Evolutionary conservation across 2,888 invertebrate species (phyloP).

Genomic region (Spicauda simplicius): DNA sequence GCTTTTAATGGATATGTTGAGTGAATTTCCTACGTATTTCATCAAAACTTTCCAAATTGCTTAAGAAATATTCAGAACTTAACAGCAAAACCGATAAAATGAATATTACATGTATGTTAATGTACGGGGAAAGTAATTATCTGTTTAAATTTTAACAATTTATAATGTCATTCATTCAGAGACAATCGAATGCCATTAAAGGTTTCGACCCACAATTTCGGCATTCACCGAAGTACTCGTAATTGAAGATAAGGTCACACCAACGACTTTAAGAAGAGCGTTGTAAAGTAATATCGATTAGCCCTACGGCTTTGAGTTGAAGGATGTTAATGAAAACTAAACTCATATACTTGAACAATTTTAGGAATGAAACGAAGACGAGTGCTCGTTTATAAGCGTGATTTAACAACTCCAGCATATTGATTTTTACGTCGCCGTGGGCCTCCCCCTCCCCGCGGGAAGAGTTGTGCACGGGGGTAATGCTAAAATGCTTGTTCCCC

Average conservation of each 20-base stretch:
- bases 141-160: no score
- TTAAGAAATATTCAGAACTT: no score
- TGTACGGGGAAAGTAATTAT: no score
- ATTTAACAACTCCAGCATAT: conserved; percentile 91
- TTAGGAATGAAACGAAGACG: conserved; percentile 85
- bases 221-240: not conserved
- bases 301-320: conserved; percentile 2
- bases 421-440: conserved; percentile 86
- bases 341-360: conserved; percentile 72
- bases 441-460: conserved; percentile 82
- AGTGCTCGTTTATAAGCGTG: conserved; percentile 87
- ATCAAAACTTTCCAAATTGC: no score
- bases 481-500: conserved; percentile 86
- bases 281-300: conserved; percentile 16
- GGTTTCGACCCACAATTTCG: not conserved
- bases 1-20: not conserved
- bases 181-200: not conserved
- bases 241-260: conserved; percentile 1
- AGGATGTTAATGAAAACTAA: conserved; percentile 58
- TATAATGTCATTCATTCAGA: not conserved
- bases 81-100: no score
- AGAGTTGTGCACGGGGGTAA: conserved; percentile 86
- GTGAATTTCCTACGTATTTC: not conserved
- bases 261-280: conserved; percentile 4
- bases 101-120: no score